Conservation (phyloP, 1,140 invertebrate species). For the Sinonovacula constricta region DNA sequence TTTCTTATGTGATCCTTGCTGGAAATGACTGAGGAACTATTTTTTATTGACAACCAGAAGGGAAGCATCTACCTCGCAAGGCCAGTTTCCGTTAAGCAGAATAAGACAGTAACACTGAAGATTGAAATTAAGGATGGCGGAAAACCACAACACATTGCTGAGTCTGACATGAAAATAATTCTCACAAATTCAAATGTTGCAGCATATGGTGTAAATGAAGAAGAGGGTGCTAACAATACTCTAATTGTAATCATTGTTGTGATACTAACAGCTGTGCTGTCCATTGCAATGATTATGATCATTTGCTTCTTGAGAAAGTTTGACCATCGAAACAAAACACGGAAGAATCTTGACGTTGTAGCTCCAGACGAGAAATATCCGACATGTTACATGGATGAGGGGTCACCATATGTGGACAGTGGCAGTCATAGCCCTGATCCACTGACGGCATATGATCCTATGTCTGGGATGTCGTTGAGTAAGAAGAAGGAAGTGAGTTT, state of each 20-base stretch:
- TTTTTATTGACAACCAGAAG: conserved; percentile 90
- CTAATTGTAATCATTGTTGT: conserved; percentile 47
- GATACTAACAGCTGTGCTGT: conserved; percentile 30
- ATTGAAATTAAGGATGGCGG: conserved; percentile 46
- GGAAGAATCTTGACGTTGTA: conserved; percentile 46
- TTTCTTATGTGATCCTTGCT: conserved; percentile 60
- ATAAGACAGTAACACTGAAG: conserved; percentile 34
- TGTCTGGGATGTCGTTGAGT: background rate
- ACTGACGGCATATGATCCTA: conserved; percentile 30
- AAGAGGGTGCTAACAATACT: conserved; percentile 36
- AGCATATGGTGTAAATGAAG: background rate
- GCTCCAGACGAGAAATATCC: conserved; percentile 48
- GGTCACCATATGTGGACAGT: conserved; percentile 18
- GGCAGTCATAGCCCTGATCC: conserved; percentile 15
- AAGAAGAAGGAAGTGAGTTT: conserved; percentile 52
- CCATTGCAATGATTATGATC: conserved; percentile 40
- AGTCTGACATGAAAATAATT: conserved; percentile 36
- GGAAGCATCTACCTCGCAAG: conserved; percentile 80
- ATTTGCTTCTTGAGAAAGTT: conserved; percentile 47
- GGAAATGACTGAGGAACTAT: conserved; percentile 84
- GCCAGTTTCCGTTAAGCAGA: conserved; percentile 9
- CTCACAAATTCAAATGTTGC: conserved; percentile 9
- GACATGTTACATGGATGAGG: conserved; percentile 43
- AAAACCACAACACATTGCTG: conserved; percentile 17
- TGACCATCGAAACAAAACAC: conserved; percentile 42